Evolutionary conservation across 2,888 invertebrate genomes (phyloP).

Genomic region (Eutolmus rufibarbis): DNA sequence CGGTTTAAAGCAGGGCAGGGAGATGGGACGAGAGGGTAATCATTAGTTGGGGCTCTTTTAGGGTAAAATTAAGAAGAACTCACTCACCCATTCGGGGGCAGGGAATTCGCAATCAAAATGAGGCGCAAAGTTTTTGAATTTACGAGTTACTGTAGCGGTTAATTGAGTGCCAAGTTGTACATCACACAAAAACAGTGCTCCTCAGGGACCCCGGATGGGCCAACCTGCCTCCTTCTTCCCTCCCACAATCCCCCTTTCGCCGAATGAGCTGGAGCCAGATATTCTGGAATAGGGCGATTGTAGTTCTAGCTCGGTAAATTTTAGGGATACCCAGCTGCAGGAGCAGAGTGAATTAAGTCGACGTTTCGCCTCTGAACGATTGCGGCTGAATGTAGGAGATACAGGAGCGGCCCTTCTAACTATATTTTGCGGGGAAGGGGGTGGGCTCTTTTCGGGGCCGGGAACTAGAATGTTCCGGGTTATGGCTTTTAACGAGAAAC

Average conservation of each 20-base stretch:
- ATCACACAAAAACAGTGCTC: not conserved
- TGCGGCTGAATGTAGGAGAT: not conserved
- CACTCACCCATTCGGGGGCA: not conserved
- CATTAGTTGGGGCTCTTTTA: not conserved
- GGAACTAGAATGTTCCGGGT: not conserved
- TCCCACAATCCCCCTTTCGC: not conserved
- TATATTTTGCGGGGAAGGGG: not conserved
- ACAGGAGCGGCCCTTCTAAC: not conserved
- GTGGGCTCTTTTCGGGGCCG: not conserved
- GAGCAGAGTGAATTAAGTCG: not conserved
- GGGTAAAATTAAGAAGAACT: not conserved
- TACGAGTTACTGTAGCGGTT: constrained; percentile 26
- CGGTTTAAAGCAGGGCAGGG: not conserved
- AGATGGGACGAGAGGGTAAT: not conserved
- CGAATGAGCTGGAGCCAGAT: not conserved
- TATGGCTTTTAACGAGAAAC: not conserved
- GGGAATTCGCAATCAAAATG: constrained; percentile 24
- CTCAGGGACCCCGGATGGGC: not conserved
- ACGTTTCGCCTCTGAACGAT: not conserved
- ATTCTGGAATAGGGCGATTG: not conserved
- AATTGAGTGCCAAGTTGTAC: constrained; percentile 32
- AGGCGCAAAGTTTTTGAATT: constrained; percentile 31
- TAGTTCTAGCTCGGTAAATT: not conserved
- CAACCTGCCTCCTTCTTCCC: not conserved
- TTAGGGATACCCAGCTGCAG: not conserved